Evolutionary conservation across 1,140 invertebrate species (phyloP), one percentile per base, ranked within the genome.

Genomic region (Whitmania pigra): DNA sequence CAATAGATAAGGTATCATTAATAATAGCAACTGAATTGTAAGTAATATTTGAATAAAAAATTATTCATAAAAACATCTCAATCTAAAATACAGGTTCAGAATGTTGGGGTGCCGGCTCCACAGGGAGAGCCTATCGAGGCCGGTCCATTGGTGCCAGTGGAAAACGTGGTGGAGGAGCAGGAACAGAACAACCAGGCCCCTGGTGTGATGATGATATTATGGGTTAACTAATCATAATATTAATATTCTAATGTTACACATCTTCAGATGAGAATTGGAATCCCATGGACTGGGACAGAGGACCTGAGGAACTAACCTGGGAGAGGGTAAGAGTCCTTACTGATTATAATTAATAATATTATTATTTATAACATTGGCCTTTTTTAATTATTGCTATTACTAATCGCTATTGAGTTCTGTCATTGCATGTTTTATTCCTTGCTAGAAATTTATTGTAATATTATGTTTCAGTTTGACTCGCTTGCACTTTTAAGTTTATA

Each of bases 251-350:
- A 29, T 36, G 22, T 22, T 27, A 27, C 7, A 31, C n/a, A 3
- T 69, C 76, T 83, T 93, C 95, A 80, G 91, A 90, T 29, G 81
- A 82, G 54, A 94, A 95, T 77, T 97, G 94, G 93, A 97, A 97
- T 83, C 93, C 93, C 0, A 94, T 97, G 85, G 94, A 97, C 78
- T 97, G 94, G 93, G 94, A 98, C 79, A 84, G 94, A 76, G 94
- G 92, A 0, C 93, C 91, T 36, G 96, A 99, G 78, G 96, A 99
- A 80, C 81, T 99, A 2, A 98, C 96, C 0, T 99, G 95, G 95
- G 94, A 98, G 80, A 78, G 83, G 71, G 83, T 84, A 74, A 74
- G 78, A 77, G 17, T 20, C 40, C 49, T 25, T 53, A 67, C 70
- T 66, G 27, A 22, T 53, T 22, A 15, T 72, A 15, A 57, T 11